phyloP scores from a whole-genome alignment of 64 coral and sea anemone species.

The Actinia equina region DNA sequence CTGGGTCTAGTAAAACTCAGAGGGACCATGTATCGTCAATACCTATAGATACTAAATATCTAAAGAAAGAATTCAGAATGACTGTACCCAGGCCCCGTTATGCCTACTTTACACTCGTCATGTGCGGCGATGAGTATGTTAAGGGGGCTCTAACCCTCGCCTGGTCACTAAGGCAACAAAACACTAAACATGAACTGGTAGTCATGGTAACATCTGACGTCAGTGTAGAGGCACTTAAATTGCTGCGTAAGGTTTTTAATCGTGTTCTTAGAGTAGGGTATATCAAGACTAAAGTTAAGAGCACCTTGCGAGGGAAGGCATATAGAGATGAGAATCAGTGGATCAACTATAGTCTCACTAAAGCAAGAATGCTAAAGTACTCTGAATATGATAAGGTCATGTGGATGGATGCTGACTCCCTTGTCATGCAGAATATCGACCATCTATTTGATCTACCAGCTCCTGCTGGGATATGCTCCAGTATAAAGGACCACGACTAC shows the following conservation, averaged over 20 bases:
- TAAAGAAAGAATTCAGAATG: slow-evolving; percentile 52
- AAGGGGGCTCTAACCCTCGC: slow-evolving; percentile 59
- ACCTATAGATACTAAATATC: slow-evolving; percentile 21
- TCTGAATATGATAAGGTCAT: slow-evolving; percentile 73
- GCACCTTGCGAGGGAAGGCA: slow-evolving; percentile 50
- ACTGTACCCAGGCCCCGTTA: slow-evolving; percentile 61
- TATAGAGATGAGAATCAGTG: slow-evolving; percentile 57
- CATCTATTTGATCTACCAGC: slow-evolving; percentile 46
- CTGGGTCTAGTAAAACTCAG: neutral
- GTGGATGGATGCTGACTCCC: slow-evolving; percentile 75
- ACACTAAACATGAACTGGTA: slow-evolving; percentile 65
- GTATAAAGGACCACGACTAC: slow-evolving; percentile 47
- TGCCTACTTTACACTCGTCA: slow-evolving; percentile 71
- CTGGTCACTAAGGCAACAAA: slow-evolving; percentile 80
- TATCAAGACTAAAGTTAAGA: slow-evolving; percentile 34
- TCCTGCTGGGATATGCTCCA: slow-evolving; percentile 80
- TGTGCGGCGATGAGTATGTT: slow-evolving; percentile 77
- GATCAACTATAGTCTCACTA: slow-evolving; percentile 70
- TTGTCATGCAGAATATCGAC: slow-evolving; percentile 62
- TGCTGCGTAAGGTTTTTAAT: slow-evolving; percentile 70
- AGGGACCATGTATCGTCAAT: neutral
- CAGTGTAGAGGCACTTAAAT: slow-evolving; percentile 35
- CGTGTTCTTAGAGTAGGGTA: slow-evolving; percentile 66
- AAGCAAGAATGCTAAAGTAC: slow-evolving; percentile 69
- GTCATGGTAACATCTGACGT: slow-evolving; percentile 87